phyloP scores from a whole-genome alignment of 2,888 invertebrate genomes.

The Atherix ibis region DNA sequence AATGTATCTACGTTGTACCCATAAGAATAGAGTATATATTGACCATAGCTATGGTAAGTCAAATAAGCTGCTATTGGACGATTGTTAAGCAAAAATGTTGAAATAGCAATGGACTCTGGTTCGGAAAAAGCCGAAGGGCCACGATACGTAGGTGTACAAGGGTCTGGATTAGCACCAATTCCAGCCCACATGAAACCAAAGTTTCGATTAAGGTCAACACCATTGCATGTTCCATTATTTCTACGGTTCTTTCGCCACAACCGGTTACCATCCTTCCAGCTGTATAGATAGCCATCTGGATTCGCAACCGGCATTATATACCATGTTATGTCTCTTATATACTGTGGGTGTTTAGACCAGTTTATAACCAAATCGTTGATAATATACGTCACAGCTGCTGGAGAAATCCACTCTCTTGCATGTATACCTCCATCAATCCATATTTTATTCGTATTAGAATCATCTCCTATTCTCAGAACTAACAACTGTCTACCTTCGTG shows the following conservation, averaged over 20 bases:
- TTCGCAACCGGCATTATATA: constrained; percentile 57
- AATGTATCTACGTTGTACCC: too few species aligned
- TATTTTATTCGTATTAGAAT: constrained; percentile 47
- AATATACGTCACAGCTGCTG: constrained; percentile 61
- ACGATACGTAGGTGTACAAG: constrained; percentile 66
- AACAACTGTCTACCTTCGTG: constrained; percentile 58
- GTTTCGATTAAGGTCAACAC: constrained; percentile 73
- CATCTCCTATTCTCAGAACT: too few species aligned
- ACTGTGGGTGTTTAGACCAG: constrained; percentile 43
- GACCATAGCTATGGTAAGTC: constrained; percentile 50
- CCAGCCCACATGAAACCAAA: constrained; percentile 78
- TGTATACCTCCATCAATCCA: constrained; percentile 73
- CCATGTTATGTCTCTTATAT: constrained; percentile 67
- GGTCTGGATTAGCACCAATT: constrained; percentile 62
- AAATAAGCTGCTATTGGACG: constrained; percentile 48
- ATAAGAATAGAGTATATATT: constrained; percentile 65
- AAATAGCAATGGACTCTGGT: constrained; percentile 58
- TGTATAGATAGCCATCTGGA: constrained; percentile 78
- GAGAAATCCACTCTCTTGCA: constrained; percentile 80
- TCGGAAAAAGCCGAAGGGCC: constrained; percentile 68
- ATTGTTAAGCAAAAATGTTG: constrained; percentile 34
- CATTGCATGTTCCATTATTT: constrained; percentile 40
- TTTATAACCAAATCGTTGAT: constrained; percentile 52
- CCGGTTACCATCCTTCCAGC: constrained; percentile 57
- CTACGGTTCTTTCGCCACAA: constrained; percentile 69